Base-by-base conservation (phyloP, 2,113 vertebrate species). In the Phrynosoma platyrhinos region DNA sequence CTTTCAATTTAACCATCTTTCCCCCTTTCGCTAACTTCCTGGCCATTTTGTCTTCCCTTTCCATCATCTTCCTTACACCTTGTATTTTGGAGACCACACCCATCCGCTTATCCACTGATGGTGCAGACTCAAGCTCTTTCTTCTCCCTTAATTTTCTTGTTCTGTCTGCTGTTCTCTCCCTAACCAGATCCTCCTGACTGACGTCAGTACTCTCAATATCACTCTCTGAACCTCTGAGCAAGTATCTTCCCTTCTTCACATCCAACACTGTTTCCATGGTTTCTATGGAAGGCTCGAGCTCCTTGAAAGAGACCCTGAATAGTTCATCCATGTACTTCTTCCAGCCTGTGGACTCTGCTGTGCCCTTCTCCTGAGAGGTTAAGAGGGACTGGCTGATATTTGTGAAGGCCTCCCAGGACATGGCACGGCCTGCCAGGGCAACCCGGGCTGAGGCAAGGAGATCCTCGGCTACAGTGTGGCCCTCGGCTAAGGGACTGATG, bases 341-440 rank as follows among this genome's bases (percentile, higher is more conserved):
- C 83, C 76, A 36, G 32, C 32, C 27, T 0, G 27, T 4, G 0
- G 18, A 1, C 36, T 89, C 83, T 1, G 32, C 3, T 3, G 21
- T 5, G 2, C n/a, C 0, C 5, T 72, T 58, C 36, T 84, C 66
- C 4, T 12, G 71, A 3, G 88, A 80, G 58, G 64, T 14, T 42
- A 84, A 71, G 74, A 87, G 53, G 52, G 87, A 9, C 10, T 90
- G 86, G 21, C 83, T 79, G 10, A 91, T 81, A 32, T 88, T 75
- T 40, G 81, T 62, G 68, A 94, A 90, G 72, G 89, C 79, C 40
- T 87, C 62, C 92, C 87, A 92, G 42, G 92, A 94, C 86, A 90
- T 86, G 32, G 80, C 4, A 6, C 10, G 81, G 23, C 88, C 64
- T 21, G 20, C 79, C 47, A 95, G 85, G 4, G 88, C 79, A 4